Conservation (phyloP, 2,797 vertebrate species). For the Trichosurus vulpecula region DNA sequence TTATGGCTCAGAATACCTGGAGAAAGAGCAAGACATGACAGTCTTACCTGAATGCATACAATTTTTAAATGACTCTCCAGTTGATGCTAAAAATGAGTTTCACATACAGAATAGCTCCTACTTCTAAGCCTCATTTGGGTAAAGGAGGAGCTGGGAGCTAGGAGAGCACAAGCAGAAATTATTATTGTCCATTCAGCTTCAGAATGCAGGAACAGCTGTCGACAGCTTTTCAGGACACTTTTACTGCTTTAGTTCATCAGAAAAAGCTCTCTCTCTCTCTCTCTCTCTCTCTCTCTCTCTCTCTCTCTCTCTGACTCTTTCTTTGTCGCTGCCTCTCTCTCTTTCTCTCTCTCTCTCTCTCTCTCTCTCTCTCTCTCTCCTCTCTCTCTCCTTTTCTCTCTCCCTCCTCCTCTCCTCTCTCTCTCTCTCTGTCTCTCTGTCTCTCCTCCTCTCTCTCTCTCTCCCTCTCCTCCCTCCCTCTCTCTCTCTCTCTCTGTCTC, state of each 20-base stretch:
- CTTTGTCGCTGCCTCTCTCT: neutral
- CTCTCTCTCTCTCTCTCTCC: neutral
- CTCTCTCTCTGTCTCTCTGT: neutral
- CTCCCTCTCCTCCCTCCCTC: slow-evolving; percentile 13
- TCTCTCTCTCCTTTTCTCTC: slow-evolving; percentile 1
- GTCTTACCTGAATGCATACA: neutral
- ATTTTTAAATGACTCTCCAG: neutral
- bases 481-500: neutral
- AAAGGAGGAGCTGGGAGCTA: neutral
- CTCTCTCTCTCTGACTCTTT: slow-evolving; percentile 9
- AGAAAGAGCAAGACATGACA: neutral
- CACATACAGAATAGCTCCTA: neutral
- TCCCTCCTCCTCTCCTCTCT: neutral
- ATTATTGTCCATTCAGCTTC: neutral
- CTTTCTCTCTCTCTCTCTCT: slow-evolving; percentile 10
- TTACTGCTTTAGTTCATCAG: slow-evolving; percentile 1
- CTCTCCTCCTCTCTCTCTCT: neutral
- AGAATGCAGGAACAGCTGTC: neutral
- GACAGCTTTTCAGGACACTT: neutral
- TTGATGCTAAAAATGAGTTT: slow-evolving; percentile 11
- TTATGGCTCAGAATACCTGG: neutral
- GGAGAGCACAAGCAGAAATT: accelerated
- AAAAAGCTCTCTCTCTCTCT: neutral
- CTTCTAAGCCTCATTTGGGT: neutral
- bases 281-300: neutral